phyloP scores from a whole-genome alignment of 2,797 vertebrate genomes.

The Nannoperca obscura region DNA sequence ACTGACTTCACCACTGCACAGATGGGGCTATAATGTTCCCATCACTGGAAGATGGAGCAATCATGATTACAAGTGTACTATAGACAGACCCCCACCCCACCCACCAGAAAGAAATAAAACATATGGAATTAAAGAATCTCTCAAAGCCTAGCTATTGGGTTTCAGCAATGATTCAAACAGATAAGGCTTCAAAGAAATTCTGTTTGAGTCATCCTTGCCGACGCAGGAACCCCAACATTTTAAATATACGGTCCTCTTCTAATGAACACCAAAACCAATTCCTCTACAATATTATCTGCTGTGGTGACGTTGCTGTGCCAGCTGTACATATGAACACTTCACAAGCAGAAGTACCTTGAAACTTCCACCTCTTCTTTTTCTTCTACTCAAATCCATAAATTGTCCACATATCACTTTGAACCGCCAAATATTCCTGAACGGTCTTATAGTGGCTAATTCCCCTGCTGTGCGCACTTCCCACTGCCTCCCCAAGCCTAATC shows the following conservation, averaged over 20 bases:
- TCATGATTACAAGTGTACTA: conserved; percentile 59
- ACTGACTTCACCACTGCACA: conserved; percentile 61
- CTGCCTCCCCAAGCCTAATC: conserved; percentile 46
- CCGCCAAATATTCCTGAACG: conserved; percentile 22
- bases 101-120: conserved; percentile 41
- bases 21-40: conserved; percentile 56
- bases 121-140: conserved; percentile 43
- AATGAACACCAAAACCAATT: conserved; percentile 33
- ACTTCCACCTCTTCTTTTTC: neutral
- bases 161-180: conserved; percentile 71
- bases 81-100: conserved; percentile 21
- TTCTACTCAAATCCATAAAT: conserved; percentile 13
- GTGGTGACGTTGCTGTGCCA: neutral
- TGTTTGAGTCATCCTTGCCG: conserved; percentile 46
- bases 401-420: conserved; percentile 16
- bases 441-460: conserved; percentile 74
- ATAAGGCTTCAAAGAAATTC: conserved; percentile 77
- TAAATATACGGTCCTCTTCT: neutral
- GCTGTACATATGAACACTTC: conserved; percentile 7
- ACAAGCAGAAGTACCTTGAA: conserved; percentile 27
- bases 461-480: conserved; percentile 35
- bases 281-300: conserved; percentile 13
- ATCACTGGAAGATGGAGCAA: conserved; percentile 71
- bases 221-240: conserved; percentile 29
- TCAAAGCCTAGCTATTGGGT: conserved; percentile 50